Conservation (phyloP, 2,888 invertebrate species). For the Latrodectus elegans region DNA sequence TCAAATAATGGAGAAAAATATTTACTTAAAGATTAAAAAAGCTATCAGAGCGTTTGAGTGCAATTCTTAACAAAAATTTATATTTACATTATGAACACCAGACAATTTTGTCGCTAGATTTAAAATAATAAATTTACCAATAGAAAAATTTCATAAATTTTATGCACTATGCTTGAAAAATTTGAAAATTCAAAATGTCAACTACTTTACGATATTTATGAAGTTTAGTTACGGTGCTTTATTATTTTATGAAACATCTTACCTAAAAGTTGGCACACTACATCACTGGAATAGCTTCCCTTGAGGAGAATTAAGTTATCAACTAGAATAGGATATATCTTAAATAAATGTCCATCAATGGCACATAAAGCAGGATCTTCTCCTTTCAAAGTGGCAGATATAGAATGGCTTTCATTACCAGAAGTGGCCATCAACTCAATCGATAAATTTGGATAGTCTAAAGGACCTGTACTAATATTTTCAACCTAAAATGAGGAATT, state of each 20-base stretch:
- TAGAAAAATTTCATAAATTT: too few species aligned
- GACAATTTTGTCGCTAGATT: too few species aligned
- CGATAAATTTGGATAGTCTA: slow-evolving; percentile 28
- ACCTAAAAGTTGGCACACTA: slow-evolving; percentile 69
- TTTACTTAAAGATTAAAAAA: too few species aligned
- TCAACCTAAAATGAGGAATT: slow-evolving; percentile 24
- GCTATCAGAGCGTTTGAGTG: too few species aligned
- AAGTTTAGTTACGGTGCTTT: too few species aligned
- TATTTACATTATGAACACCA: too few species aligned
- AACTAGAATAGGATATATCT: slow-evolving; percentile 18
- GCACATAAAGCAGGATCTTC: slow-evolving; percentile 52
- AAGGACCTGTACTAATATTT: slow-evolving; percentile 21
- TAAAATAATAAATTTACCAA: too few species aligned
- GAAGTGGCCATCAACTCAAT: slow-evolving; percentile 37
- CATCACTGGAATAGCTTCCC: slow-evolving; percentile 10
- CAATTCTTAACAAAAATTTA: too few species aligned
- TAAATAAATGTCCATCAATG: slow-evolving; percentile 54
- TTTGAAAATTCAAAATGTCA: too few species aligned
- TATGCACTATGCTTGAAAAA: too few species aligned
- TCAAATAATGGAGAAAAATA: too few species aligned
- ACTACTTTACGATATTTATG: too few species aligned
- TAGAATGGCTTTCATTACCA: slow-evolving; percentile 25
- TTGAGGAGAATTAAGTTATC: slow-evolving; percentile 44
- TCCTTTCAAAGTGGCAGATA: slow-evolving; percentile 36
- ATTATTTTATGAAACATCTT: background rate